Conservation (phyloP, 2,797 vertebrate genomes). For the Ispidina lecontei region DNA sequence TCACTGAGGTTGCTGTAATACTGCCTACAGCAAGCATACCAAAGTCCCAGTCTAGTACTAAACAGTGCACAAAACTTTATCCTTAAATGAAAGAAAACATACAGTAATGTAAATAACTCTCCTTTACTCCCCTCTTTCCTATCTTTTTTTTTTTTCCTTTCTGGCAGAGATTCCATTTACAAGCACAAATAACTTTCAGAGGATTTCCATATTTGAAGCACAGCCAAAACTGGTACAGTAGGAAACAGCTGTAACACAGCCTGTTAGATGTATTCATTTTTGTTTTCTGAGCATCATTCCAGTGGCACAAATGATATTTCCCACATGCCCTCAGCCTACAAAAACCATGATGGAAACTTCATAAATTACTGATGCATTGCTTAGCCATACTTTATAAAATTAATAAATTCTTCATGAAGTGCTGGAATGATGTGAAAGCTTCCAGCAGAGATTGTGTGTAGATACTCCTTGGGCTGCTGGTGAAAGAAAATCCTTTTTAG, state of each 20-base stretch:
- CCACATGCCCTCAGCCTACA: conserved; percentile 11
- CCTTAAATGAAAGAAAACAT: neutral
- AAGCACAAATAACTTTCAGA: neutral
- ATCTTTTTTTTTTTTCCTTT: neutral
- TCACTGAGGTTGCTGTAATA: rapidly evolving
- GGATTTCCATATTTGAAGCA: neutral
- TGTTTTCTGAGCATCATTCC: conserved; percentile 48
- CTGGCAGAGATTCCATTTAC: neutral
- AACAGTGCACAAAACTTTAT: neutral
- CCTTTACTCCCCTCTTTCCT: too few relatives aligned
- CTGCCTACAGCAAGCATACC: rapidly evolving
- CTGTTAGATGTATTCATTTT: neutral
- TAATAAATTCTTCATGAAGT: conserved; percentile 58
- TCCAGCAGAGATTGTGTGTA: conserved; percentile 16
- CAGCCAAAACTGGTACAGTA: neutral
- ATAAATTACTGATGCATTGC: conserved; percentile 55
- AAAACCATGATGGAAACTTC: conserved; percentile 44
- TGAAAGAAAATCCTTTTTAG: conserved; percentile 26
- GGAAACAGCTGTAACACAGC: conserved; percentile 29
- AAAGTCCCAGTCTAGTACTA: neutral
- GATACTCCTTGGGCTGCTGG: conserved; percentile 11
- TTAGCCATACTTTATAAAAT: conserved; percentile 55
- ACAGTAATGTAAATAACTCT: neutral
- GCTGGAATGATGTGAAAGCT: neutral
- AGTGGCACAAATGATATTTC: conserved; percentile 63